phyloP scores from a whole-genome alignment of 2,113 vertebrate genomes.

The Ancistrus triradiatus region DNA sequence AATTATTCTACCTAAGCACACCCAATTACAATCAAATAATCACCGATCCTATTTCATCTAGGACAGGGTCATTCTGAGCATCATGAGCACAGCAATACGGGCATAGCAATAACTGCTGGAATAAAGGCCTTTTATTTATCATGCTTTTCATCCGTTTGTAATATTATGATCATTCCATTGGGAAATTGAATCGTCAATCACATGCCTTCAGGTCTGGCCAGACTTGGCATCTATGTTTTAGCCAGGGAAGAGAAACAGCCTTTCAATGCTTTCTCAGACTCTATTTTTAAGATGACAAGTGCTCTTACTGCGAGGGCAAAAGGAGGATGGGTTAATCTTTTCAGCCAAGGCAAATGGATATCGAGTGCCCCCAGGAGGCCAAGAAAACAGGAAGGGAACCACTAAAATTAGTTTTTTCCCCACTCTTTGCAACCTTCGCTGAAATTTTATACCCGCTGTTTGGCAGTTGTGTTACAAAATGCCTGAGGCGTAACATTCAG shows the following conservation, averaged over 20 bases:
- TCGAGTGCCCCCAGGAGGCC: conserved; percentile 49
- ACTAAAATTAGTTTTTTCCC: conserved; percentile 31
- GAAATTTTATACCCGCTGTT: conserved; percentile 49
- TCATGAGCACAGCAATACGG: conserved; percentile 20
- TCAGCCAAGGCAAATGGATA: conserved; percentile 56
- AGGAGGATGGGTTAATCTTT: conserved; percentile 62
- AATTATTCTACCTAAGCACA: too few species aligned
- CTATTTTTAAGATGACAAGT: conserved; percentile 46
- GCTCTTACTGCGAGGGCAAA: conserved; percentile 60
- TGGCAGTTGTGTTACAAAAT: conserved; percentile 51
- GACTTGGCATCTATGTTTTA: conserved; percentile 32
- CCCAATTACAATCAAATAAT: too few species aligned
- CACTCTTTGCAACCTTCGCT: conserved; percentile 25
- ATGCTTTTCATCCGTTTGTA: conserved; percentile 65
- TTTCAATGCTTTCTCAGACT: conserved; percentile 48
- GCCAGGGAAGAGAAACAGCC: conserved; percentile 57
- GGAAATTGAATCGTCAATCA: conserved; percentile 71
- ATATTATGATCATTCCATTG: conserved; percentile 61
- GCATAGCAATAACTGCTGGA: conserved; percentile 31
- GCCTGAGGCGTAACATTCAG: conserved; percentile 37
- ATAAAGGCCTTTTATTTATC: conserved; percentile 62
- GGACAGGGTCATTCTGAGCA: not conserved
- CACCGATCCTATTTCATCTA: not conserved
- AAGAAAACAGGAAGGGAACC: conserved; percentile 10
- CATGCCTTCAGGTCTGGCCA: conserved; percentile 50